These are phyloP conservation scores for Achroia grisella DNA, from an alignment of 1,140 invertebrate genomes.

Conservation along the genomic window DNA sequence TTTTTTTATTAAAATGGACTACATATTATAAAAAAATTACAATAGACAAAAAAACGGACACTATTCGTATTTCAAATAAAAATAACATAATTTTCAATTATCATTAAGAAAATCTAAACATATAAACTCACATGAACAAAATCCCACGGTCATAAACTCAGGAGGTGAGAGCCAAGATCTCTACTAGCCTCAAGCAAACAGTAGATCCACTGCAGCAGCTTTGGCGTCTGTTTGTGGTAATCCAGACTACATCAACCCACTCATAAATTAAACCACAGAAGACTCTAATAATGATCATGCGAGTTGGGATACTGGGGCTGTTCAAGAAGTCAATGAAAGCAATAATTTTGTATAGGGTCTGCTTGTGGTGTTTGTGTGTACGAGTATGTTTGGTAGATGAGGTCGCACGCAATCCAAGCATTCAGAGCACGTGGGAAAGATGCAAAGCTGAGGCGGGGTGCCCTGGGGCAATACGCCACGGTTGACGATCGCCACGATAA, in stretches of 20 bases:
- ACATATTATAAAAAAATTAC: no score
- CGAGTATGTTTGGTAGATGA: constrained; percentile 36
- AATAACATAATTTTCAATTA: constrained; percentile 28
- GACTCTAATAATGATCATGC: constrained; percentile 5
- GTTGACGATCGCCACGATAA: constrained; percentile 70
- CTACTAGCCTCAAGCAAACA: constrained; percentile 61
- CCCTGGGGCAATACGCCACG: constrained; percentile 51
- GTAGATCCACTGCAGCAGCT: constrained; percentile 64
- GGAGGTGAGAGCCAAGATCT: constrained; percentile 54
- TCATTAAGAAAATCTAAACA: no score
- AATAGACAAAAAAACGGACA: no score
- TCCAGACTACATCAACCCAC: constrained; percentile 24
- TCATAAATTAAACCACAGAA: constrained; percentile 19
- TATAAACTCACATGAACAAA: constrained; percentile 18
- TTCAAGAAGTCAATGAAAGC: constrained; percentile 19
- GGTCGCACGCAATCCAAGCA: constrained; percentile 67
- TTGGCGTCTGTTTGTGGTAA: constrained; percentile 30
- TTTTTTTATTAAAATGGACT: no score
- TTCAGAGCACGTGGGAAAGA: constrained; percentile 68
- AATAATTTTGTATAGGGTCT: background rate
- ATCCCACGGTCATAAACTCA: constrained; percentile 62
- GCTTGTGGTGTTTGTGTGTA: constrained; percentile 28
- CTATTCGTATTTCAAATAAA: constrained; percentile 22
- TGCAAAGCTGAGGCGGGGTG: constrained; percentile 41
- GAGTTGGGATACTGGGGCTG: constrained; percentile 25